Percentiles rank a stretch among this genome's conserved stretches.
Conservation (phyloP, 2,113 vertebrate genomes). For the Spermophilus dauricus region DNA sequence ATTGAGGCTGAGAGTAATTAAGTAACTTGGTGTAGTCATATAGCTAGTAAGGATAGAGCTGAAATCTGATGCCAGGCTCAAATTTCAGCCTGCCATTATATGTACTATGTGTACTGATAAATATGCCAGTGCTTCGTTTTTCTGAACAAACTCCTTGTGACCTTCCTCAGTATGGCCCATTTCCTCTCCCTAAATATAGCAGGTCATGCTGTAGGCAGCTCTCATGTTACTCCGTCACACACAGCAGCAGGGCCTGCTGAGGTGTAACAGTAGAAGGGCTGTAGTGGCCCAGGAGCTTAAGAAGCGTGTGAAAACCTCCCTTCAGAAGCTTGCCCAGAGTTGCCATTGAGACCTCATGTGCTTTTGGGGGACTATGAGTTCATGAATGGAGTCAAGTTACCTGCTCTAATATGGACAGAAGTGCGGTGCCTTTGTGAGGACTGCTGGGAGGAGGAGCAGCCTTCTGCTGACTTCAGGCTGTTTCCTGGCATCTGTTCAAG, state of each 20-base stretch:
- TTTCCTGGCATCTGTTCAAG: slow-evolving; percentile 73
- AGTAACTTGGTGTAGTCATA: neutral
- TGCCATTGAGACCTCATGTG: slow-evolving; percentile 76
- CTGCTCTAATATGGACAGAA: slow-evolving; percentile 76
- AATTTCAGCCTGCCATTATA: neutral
- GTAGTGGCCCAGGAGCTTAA: slow-evolving; percentile 79
- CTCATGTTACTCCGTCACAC: slow-evolving; percentile 71
- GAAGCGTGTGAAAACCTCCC: slow-evolving; percentile 74
- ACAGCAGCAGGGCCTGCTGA: slow-evolving; percentile 64
- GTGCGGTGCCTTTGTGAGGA: slow-evolving; percentile 79
- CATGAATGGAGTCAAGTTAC: slow-evolving; percentile 89
- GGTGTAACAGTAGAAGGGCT: slow-evolving; percentile 81
- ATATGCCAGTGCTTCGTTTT: slow-evolving; percentile 33
- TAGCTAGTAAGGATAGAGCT: neutral
- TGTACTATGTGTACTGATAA: neutral
- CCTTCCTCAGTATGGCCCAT: slow-evolving; percentile 77
- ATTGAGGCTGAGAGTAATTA: slow-evolving; percentile 22
- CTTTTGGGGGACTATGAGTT: slow-evolving; percentile 82
- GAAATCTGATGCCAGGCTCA: neutral
- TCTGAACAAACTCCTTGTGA: slow-evolving; percentile 70
- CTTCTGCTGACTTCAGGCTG: slow-evolving; percentile 74
- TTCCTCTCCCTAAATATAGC: slow-evolving; percentile 85
- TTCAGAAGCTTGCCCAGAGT: slow-evolving; percentile 81
- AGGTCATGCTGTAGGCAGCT: neutral
- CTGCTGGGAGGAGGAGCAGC: slow-evolving; percentile 62